phyloP scores from a whole-genome alignment of 2,888 invertebrate genomes.

The Synanthedon myopaeformis region DNA sequence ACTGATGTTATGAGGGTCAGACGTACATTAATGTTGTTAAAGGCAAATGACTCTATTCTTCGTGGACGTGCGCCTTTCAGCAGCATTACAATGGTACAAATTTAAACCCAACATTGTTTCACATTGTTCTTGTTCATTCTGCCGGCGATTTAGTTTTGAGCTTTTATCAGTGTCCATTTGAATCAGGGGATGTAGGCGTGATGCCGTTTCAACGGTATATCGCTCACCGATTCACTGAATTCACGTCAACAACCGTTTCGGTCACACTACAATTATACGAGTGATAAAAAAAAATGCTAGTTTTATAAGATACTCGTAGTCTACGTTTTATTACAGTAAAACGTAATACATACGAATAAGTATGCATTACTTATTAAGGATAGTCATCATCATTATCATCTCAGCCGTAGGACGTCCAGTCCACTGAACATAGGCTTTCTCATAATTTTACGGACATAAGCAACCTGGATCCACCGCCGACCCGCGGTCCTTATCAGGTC shows the following conservation, averaged over 20 bases:
- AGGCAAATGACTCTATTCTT: constrained; percentile 67
- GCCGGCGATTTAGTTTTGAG: constrained; percentile 52
- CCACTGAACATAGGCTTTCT: too few relatives aligned
- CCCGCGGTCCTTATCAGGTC: too few relatives aligned
- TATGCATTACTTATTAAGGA: too few relatives aligned
- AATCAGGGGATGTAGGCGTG: constrained; percentile 5
- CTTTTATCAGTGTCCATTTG: constrained; percentile 55
- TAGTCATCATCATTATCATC: too few relatives aligned
- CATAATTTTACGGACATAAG: too few relatives aligned
- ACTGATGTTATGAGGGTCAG: constrained; percentile 66
- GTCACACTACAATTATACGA: constrained; percentile 8
- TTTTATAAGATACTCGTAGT: too few relatives aligned
- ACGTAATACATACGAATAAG: too few relatives aligned
- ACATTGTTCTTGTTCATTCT: constrained; percentile 59
- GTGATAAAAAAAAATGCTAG: too few relatives aligned
- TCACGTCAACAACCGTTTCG: constrained; percentile 6
- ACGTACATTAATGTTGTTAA: constrained; percentile 59
- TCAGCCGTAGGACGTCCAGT: too few relatives aligned
- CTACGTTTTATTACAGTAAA: too few relatives aligned
- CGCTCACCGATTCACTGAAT: constrained; percentile 23
- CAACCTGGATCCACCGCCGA: too few relatives aligned
- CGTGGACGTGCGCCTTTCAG: constrained; percentile 33
- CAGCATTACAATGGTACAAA: constrained; percentile 50
- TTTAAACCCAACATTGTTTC: constrained; percentile 58
- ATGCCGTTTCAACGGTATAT: constrained; percentile 8